phyloP scores from a whole-genome alignment of 2,888 invertebrate genomes.

The Chironomus tentans region DNA sequence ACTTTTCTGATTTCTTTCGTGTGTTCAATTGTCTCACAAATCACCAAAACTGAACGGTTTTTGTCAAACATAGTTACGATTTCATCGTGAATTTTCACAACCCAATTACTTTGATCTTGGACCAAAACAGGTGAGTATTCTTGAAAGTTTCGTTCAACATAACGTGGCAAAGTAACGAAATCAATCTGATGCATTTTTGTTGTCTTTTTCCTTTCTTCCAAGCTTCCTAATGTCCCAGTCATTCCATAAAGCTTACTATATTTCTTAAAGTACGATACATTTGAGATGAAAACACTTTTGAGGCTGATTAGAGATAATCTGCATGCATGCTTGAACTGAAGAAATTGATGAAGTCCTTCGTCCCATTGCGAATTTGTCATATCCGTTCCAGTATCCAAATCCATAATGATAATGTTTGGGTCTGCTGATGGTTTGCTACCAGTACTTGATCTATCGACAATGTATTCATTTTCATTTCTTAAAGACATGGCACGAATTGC shows the following conservation, averaged over 20 bases:
- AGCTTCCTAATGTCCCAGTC: conserved; percentile 38
- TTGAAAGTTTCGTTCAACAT: conserved; percentile 28
- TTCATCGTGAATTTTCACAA: not conserved
- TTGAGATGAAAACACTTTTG: conserved; percentile 40
- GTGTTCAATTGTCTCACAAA: not conserved
- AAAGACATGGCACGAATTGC: conserved; percentile 34
- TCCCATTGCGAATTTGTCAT: conserved; percentile 36
- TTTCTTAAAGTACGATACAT: conserved; percentile 32
- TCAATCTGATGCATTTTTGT: conserved; percentile 33
- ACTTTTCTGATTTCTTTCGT: not conserved
- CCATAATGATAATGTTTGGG: conserved; percentile 33
- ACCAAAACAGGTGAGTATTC: not conserved
- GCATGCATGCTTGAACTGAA: conserved; percentile 39
- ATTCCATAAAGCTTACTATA: conserved; percentile 36
- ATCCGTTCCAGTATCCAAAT: conserved; percentile 38
- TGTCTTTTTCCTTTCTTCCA: conserved; percentile 34
- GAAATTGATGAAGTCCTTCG: too few species aligned
- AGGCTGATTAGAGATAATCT: conserved; percentile 32
- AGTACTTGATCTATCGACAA: conserved; percentile 33
- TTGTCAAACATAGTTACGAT: too few species aligned
- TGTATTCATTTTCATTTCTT: conserved; percentile 33
- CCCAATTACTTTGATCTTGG: not conserved
- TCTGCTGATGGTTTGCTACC: conserved; percentile 27
- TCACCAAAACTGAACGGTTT: not conserved
- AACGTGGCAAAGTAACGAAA: conserved; percentile 35